phyloP scores from a whole-genome alignment of 2,888 invertebrate species.

The Eupsilia transversa region DNA sequence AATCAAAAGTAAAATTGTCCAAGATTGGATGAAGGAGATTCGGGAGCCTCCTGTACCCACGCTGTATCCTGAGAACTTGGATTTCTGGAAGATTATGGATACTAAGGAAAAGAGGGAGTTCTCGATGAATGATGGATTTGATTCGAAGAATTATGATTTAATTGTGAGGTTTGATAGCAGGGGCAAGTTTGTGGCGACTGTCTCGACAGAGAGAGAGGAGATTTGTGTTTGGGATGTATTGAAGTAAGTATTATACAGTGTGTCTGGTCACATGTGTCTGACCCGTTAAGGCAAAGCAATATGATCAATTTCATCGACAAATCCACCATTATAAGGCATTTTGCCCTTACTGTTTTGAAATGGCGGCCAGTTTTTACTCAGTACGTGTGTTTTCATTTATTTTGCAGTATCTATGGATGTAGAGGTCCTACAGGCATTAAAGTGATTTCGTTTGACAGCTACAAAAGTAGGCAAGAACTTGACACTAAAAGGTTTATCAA shows the following conservation, averaged over 20 bases:
- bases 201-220: constrained; percentile 94
- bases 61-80: constrained; percentile 90
- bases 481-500: no score
- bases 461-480: no score
- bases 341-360: no score
- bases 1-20: constrained; percentile 81
- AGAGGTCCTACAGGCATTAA: no score
- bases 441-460: no score
- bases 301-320: no score
- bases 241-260: constrained; percentile 83
- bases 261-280: no score
- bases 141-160: constrained; percentile 90
- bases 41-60: constrained; percentile 91
- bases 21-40: constrained; percentile 85
- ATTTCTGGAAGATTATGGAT: constrained; percentile 82
- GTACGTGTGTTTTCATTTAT: no score
- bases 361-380: no score
- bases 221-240: constrained; percentile 95
- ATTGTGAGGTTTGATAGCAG: constrained; percentile 92
- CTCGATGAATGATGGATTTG: constrained; percentile 83
- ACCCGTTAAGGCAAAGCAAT: no score
- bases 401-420: no score
- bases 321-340: no score
- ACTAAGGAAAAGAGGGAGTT: constrained; percentile 79
- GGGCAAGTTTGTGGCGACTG: constrained; percentile 93